phyloP scores from a whole-genome alignment of 2,113 vertebrate genomes.

The Anhinga rufa region DNA sequence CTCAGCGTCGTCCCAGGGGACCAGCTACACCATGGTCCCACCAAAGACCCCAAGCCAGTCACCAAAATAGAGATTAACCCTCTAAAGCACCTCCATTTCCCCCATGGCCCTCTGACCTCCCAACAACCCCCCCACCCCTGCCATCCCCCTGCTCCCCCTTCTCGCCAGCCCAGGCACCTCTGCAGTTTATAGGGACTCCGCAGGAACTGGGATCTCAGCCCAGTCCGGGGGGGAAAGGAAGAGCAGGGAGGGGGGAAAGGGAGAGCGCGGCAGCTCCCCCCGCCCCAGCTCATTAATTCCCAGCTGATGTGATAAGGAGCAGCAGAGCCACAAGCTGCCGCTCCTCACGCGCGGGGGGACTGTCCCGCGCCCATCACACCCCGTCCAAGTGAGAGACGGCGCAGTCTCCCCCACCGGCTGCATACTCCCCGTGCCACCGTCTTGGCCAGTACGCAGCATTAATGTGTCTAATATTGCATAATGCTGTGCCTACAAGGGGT shows the following conservation, averaged over 20 bases:
- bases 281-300: background rate
- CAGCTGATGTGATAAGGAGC: conserved; percentile 19
- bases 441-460: no score
- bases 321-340: background rate
- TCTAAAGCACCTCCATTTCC: background rate
- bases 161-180: background rate
- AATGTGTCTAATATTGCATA: accelerated
- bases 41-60: background rate
- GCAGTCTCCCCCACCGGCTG: background rate
- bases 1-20: accelerated
- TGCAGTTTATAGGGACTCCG: background rate
- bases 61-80: background rate
- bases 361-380: background rate
- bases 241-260: no score
- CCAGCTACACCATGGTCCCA: background rate
- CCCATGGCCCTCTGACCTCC: background rate
- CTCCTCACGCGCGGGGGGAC: background rate
- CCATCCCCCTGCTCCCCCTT: background rate
- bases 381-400: background rate
- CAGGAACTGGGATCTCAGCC: background rate
- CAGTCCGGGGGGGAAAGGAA: background rate
- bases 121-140: background rate
- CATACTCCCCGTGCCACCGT: accelerated
- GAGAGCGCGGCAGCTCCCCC: accelerated
- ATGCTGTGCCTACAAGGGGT: background rate